Evolutionary conservation across 1,140 invertebrate genomes (phyloP), one percentile per base, ranked within the genome.

Genomic region (Saccostrea echinata): DNA sequence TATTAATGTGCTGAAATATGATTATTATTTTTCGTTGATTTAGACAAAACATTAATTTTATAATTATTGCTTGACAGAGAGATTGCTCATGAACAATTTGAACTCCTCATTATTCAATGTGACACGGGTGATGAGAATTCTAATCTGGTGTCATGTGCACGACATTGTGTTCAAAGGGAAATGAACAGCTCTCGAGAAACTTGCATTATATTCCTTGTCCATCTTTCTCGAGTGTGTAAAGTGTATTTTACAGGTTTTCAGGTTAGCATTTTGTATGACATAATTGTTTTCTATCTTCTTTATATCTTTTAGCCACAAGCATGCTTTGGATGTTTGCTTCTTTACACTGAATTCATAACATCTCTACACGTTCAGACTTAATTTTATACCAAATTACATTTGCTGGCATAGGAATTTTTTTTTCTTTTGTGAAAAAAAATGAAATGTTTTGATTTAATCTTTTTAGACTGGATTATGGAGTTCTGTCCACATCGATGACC

Each of bases 401-500:
- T 43, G 1, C 9, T 43, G 43, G 9, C 43, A 43, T 43, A 43
- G 2, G 6, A 43, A 43, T 3, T 43, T 43, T 43, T 43, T 6
- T 43, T 43, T n/a, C n/a, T n/a, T 43, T 43, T 43, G 43, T 3
- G n/a, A 43, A 43, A 21, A n/a, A n/a, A n/a, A 6, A 21, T n/a
- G 18, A n/a, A 21, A 61, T 21, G 55, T 61, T 61, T n/a, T 1
- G 3, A 21, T 21, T 61, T n/a, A 43, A 21, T 30, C 51, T 52
- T 24, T 89, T 30, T 33, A 93, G 92, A 92, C 91, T 89, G 93
- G 93, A n/a, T 89, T 88, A 80, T 94, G 94, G 94, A 90, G 92
- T 61, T 94, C 91, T 30, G 91, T 92, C 9, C 94, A 94, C 85
- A 92, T 94, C 27, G 94, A 94, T 91, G 93, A 94, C 43, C 82